Percentiles rank a stretch among this genome's conserved stretches.
Evolutionary conservation across 2,113 vertebrate genomes (phyloP).

Genomic region (Verasper variegatus): DNA sequence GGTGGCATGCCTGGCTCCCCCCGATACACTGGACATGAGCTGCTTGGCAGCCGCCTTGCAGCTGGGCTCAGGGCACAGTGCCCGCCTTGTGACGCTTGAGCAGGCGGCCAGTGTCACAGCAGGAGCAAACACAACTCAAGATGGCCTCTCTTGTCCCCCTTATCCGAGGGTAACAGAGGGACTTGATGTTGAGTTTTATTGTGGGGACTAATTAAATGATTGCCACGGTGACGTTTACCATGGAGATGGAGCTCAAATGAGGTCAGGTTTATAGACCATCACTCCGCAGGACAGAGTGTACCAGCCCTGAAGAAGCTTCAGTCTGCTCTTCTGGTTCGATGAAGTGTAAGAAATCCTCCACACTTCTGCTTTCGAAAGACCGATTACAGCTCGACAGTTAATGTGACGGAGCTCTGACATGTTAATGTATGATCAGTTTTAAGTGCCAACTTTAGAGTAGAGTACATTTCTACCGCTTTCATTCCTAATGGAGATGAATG

Average conservation of each 20-base stretch:
- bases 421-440: constrained; percentile 1
- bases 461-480: background rate
- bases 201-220: constrained; percentile 71
- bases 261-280: constrained; percentile 58
- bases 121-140: constrained; percentile 55
- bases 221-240: constrained; percentile 46
- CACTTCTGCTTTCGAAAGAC: constrained; percentile 21
- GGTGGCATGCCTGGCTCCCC: constrained; percentile 54
- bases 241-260: constrained; percentile 62
- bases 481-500: background rate
- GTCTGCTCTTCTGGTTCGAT: constrained; percentile 41
- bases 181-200: constrained; percentile 72
- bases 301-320: constrained; percentile 31
- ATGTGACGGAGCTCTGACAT: constrained; percentile 24
- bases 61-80: constrained; percentile 55
- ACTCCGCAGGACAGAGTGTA: constrained; percentile 49
- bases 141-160: constrained; percentile 37
- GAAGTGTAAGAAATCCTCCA: constrained; percentile 37
- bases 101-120: constrained; percentile 53
- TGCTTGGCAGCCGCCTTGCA: constrained; percentile 48
- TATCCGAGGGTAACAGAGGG: constrained; percentile 46
- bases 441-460: background rate
- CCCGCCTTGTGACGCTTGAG: constrained; percentile 58
- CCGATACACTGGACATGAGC: constrained; percentile 31
- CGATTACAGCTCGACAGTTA: constrained; percentile 5